Base-by-base conservation (phyloP, 2,113 vertebrate species). In the Xenopus borealis region DNA sequence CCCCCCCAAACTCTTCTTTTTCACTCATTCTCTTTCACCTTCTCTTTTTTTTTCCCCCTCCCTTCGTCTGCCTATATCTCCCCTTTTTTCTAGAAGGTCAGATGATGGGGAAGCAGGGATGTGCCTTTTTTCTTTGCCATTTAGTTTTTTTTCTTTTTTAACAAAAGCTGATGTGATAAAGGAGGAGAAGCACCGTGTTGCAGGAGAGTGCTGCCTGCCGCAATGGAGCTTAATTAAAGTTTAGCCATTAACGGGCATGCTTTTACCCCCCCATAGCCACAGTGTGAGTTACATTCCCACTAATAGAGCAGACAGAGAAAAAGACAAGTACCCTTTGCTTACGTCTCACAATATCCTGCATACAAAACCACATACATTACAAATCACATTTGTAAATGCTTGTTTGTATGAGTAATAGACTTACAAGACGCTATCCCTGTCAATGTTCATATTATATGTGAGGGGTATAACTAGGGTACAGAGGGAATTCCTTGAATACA, bases 81-180 rank as follows among this genome's bases (percentile, higher is more conserved):
- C 40, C 20, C 30, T 33, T 64, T 12, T 59, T 23, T 46, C 59
- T 27, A 62, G 61, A 64, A 72, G 71, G 61, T 72, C 71, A 72
- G 47, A 3, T 33, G 62, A n/a, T 47, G 2, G 45, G 63, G 63
- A n/a, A 45, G 45, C 1, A 27, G 53, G 53, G 19, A 66, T 57
- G 18, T 12, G 30, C 33, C 20, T 19, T 45, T 55, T 65, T 73
- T 17, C 62, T 66, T 53, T 53, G 17, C 33, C n/a, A 55, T 46
- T 63, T 53, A 1, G 66, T 12, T 11, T 17, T 33, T 23, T 46
- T 14, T 4, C 30, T 68, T 50, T 64, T 7, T 12, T 30, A n/a
- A 12, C 68, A 57, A 44, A 57, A 69, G 7, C 47, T 23, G 46
- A 47, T 30, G 16, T 45, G 50, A 27, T 55, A 55, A 55, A 55